Base-by-base conservation (phyloP, 2,888 invertebrate genomes). In the Hydraecia micacea region DNA sequence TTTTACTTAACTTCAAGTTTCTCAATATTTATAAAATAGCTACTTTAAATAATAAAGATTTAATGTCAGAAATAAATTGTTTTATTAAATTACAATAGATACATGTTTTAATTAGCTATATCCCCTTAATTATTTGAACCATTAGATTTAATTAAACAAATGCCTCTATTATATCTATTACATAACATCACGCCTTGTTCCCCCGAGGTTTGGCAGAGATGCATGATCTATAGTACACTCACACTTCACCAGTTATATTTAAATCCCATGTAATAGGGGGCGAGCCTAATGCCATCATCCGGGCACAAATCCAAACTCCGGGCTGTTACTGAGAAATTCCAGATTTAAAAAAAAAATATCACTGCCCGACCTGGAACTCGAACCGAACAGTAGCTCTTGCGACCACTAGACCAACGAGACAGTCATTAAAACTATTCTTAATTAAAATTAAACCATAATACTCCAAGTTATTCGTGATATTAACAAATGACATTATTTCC, bases 401-500 rank as follows among this genome's bases (percentile, higher is more conserved):
- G 2, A 5, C n/a, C 55, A 11, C n/a, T 58, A 11, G 11, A n/a
- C 55, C 11, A n/a, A 58, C n/a, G 4, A n/a, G n/a, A 5, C n/a
- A n/a, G 0, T n/a, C 55, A 58, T n/a, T 70, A 65, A 55, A 58
- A 25, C 46, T 18, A 42, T 73, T 42, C 25, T 74, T 71, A 60
- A 67, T 67, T 75, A n/a, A 68, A 68, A 69, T 84, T n/a, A 72
- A 69, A 71, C 32, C 46, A 36, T 60, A 55, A 72, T 65, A 32
- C 32, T 62, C 60, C 75, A 72, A 79, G 69, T 71, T 63, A 77
- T 81, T 76, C 52, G 65, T 87, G 85, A 87, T 89, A 88, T 88
- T 87, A 90, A 87, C 87, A 88, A 90, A 90, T 91, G 9, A 68
- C 49, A 86, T 89, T 87, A 92, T 90, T 88, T 87, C 87, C 84